Evolutionary conservation across 2,888 invertebrate species (phyloP), one percentile per base, ranked within the genome.

Genomic region (Idaea dimidiata): DNA sequence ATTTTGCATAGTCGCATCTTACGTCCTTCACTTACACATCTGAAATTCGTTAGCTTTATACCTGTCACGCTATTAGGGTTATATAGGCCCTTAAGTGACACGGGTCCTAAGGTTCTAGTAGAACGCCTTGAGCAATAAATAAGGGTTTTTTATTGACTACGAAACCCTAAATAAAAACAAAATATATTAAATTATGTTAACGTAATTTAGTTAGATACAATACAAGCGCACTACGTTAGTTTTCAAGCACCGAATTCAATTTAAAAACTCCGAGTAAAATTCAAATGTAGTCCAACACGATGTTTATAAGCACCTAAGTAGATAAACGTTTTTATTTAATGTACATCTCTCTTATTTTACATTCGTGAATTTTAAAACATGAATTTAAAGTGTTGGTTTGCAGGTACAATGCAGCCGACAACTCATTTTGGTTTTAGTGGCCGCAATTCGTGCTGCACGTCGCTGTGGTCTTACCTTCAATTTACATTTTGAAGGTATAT

Each of bases 311-410:
- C n/a, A n/a, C n/a, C n/a, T n/a, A n/a, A 17, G 61, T 63, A 69
- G 66, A 67, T 73, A 70, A 75, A 76, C 69, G 66, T 67, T 73
- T 73, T 73, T 70, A 70, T 73, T 72, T 71, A 64, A 66, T 69
- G 62, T 67, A 66, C 69, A 64, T 71, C 69, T 69, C 66, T 67
- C 65, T 43, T 68, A 72, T 65, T 72, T 72, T 71, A 66, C 68
- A 72, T 74, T 72, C 60, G 66, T 72, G 64, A 72, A 73, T 72
- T 71, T 72, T 68, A 71, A 74, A 72, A 71, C 63, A 60, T 68
- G 64, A 71, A 74, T 65, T 64, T 65, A 64, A 67, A 71, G 67
- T 69, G 69, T 70, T 69, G 61, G 17, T 63, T 65, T 63, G 60
- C 55, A 65, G 57, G 69, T 62, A 66, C 64, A 72, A 64, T 62